Percentiles rank a stretch among this genome's conserved stretches.
Evolutionary conservation across 2,113 vertebrate genomes (phyloP).

Genomic region (Zosterops pallidus): DNA sequence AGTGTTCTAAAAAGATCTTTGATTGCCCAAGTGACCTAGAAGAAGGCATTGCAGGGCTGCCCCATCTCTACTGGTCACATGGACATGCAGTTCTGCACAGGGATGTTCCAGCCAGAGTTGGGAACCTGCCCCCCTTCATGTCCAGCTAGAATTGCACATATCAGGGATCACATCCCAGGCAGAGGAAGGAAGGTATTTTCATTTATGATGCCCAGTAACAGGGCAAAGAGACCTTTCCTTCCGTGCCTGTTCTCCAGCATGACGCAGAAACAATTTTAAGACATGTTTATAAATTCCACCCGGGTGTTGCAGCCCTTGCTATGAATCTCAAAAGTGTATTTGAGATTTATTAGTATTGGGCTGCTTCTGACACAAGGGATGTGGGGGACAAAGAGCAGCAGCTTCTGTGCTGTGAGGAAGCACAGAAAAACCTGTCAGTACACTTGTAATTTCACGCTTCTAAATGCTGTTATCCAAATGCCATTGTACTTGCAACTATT

Average conservation of each 20-base stretch:
- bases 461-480: background rate
- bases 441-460: constrained; percentile 17
- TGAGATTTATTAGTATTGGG: constrained; percentile 25
- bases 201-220: background rate
- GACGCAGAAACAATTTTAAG: constrained; percentile 7
- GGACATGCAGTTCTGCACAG: accelerated
- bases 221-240: background rate
- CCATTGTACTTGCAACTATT: background rate
- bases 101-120: accelerated
- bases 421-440: background rate
- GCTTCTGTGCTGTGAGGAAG: background rate
- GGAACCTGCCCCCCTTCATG: background rate
- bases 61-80: background rate
- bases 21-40: background rate
- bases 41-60: background rate
- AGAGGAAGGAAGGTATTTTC: background rate
- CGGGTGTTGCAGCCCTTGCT: background rate
- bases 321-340: constrained; percentile 40
- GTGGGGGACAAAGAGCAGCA: constrained; percentile 24
- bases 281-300: background rate
- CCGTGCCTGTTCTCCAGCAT: background rate
- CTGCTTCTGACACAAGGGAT: constrained; percentile 39
- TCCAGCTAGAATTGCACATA: background rate
- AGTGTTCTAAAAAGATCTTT: background rate
- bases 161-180: background rate